Conservation (phyloP, 2,888 invertebrate species). For the Eustalomyia histrio region DNA sequence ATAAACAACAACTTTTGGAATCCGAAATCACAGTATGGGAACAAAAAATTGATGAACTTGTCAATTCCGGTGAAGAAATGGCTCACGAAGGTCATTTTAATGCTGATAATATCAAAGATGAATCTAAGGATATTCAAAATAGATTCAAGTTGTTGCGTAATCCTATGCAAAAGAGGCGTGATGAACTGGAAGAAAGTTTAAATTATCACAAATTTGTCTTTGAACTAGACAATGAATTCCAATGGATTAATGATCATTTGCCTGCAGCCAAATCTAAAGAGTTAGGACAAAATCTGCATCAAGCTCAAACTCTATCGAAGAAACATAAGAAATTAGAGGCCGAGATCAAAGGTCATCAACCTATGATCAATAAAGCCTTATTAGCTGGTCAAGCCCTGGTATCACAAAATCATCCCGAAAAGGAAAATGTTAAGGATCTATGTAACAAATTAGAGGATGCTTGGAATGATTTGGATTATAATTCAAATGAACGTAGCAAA, state of each 20-base stretch:
- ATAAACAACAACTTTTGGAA: conserved; percentile 93
- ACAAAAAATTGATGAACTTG: conserved; percentile 88
- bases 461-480: conserved; percentile 87
- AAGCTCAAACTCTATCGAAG: conserved; percentile 94
- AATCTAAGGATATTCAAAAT: conserved; percentile 87
- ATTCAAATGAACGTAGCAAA: conserved; percentile 86
- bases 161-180: conserved; percentile 86
- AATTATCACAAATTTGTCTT: conserved; percentile 94
- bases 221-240: conserved; percentile 94
- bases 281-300: conserved; percentile 91
- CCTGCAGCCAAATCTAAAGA: conserved; percentile 88
- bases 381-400: conserved; percentile 88
- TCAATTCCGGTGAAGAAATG: conserved; percentile 91
- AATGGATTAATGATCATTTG: conserved; percentile 96
- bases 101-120: conserved; percentile 89
- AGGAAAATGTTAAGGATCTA: conserved; percentile 87
- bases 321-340: conserved; percentile 96
- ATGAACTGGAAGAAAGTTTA: conserved; percentile 90
- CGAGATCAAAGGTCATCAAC: conserved; percentile 92
- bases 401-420: conserved; percentile 89
- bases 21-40: conserved; percentile 92
- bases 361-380: conserved; percentile 90
- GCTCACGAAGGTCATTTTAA: conserved; percentile 97
- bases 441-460: conserved; percentile 86
- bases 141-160: conserved; percentile 86